Evolutionary conservation across 2,113 vertebrate species (phyloP).

Genomic region (Paralichthys olivaceus): DNA sequence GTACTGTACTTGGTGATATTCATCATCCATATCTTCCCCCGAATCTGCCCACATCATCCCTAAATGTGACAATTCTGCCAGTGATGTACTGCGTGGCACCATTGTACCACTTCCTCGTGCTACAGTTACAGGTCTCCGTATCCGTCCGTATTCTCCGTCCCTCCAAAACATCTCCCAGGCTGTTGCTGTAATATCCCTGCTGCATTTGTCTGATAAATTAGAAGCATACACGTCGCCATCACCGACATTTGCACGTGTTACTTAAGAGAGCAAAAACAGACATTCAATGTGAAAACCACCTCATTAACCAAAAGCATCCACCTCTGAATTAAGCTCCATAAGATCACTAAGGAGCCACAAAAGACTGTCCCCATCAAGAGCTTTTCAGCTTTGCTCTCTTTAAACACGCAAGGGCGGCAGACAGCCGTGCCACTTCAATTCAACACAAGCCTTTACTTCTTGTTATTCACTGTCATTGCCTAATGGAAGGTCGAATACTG

Average conservation of each 20-base stretch:
- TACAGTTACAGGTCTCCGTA: not conserved
- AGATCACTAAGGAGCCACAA: not conserved
- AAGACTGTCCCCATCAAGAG: not conserved
- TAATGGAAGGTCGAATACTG: constrained; percentile 49
- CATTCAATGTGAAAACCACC: not conserved
- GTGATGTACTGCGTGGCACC: not conserved
- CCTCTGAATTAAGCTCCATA: not conserved
- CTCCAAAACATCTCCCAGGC: not conserved
- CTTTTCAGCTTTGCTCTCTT: not conserved
- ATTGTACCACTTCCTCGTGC: not conserved
- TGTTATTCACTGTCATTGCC: constrained; percentile 61
- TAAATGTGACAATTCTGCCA: constrained; percentile 20
- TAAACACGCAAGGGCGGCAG: not conserved
- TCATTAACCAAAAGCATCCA: not conserved
- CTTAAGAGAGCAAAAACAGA: not conserved
- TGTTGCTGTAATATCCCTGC: not conserved
- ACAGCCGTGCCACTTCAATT: constrained; percentile 23
- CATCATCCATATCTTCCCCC: constrained; percentile 27
- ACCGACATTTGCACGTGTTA: not conserved
- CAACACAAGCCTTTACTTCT: constrained; percentile 24
- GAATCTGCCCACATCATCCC: constrained; percentile 21
- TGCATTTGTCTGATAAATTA: not conserved
- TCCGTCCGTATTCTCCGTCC: not conserved
- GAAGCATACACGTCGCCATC: not conserved
- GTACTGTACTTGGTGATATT: constrained; percentile 34